Evolutionary conservation across 30 jellyfish, hydroid and myxozoan species (phyloP), one percentile per base, ranked within the genome.

Genomic region (Phacellophora camtschatica): DNA sequence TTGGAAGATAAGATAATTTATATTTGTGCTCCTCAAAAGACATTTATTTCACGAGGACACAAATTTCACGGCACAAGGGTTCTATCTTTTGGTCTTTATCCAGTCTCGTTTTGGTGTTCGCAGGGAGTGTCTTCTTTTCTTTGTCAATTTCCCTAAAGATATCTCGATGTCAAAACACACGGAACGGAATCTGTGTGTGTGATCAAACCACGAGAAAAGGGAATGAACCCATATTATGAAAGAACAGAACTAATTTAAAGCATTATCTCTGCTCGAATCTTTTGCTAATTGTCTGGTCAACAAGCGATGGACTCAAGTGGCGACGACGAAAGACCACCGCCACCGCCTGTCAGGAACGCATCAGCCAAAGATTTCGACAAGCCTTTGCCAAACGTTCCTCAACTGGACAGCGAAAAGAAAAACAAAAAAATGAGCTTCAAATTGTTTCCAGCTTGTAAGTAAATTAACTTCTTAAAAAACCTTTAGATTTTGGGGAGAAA

Each of bases 271-370:
- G 20, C 20, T 46, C 61, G 28, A 28, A 46, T 46, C 61, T 23
- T 3, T 46, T 28, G 61, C 61, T 16, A 46, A 46, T 46, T 46
- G 61, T 46, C 20, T 28, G 30, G 20, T 46, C 20, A 7, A 23
- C 20, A 46, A 27, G 62, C 6, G 31, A 82, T 82, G 94, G 94
- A 82, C 43, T 57, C 86, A 48, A 82, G 74, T 42, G 86, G 94
- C 27, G 94, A 87, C 64, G 98, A 84, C 28, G 98, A 92, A 55
- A 61, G 96, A 41, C 97, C 92, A 20, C 98, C 98, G 23, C 97
- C 89, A n/a, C 98, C 98, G 62, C 98, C 98, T 22, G 96, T 92
- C 12, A 80, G 98, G 61, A 76, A 76, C 70, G 98, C 96, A 10
- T 92, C 90, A 23, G 89, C 95, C 55, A 94, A 92, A 58, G 96